phyloP scores from a whole-genome alignment of 2,888 invertebrate genomes.

The Ormyrus labotus region DNA sequence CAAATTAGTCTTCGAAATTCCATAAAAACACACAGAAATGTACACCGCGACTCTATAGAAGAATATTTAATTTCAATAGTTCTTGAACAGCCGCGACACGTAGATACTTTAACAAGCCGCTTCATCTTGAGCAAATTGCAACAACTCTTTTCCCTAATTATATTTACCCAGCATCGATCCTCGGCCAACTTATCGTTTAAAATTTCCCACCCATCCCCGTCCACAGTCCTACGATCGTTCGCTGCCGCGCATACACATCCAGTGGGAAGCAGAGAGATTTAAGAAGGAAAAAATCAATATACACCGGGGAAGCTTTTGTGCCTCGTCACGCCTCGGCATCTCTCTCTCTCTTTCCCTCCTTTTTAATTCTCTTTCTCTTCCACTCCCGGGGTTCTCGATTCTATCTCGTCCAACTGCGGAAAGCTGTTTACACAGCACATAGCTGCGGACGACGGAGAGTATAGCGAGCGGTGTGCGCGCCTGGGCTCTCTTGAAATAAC shows the following conservation, averaged over 20 bases:
- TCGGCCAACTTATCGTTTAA: background rate
- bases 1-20: too few species aligned
- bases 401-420: constrained; percentile 65
- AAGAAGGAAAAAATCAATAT: constrained; percentile 49
- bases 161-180: background rate
- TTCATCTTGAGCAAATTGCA: too few species aligned
- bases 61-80: too few species aligned
- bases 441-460: constrained; percentile 65
- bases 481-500: constrained; percentile 69
- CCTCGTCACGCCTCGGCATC: constrained; percentile 33
- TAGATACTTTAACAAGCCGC: too few species aligned
- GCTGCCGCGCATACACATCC: background rate
- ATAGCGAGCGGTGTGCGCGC: constrained; percentile 37
- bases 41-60: too few species aligned
- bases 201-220: constrained; percentile 6
- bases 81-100: too few species aligned
- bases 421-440: constrained; percentile 68
- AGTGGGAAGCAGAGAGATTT: constrained; percentile 26
- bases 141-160: background rate
- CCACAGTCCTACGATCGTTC: background rate
- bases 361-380: constrained; percentile 25
- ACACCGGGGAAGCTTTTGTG: constrained; percentile 32
- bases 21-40: too few species aligned
- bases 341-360: background rate
- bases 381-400: constrained; percentile 48